These are phyloP conservation scores for Carlito syrichta DNA, from an alignment of 2,113 vertebrate species.

Conservation along the genomic window DNA sequence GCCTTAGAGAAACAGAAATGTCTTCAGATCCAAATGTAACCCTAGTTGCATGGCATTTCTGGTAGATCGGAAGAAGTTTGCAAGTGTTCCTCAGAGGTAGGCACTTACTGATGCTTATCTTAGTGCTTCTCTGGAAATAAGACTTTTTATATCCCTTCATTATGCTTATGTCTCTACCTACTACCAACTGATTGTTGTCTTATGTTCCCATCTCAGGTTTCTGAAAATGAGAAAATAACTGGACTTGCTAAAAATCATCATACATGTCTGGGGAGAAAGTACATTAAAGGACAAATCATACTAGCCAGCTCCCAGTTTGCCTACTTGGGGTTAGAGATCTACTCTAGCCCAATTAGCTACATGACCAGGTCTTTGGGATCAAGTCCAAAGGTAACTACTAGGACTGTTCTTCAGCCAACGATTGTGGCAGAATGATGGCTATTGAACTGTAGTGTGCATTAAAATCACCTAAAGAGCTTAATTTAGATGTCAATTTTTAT, in stretches of 20 bases:
- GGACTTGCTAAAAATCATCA: background rate
- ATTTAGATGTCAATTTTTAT: background rate
- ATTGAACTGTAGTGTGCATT: background rate
- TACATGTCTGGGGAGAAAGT: background rate
- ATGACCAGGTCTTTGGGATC: background rate
- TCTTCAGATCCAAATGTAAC: background rate
- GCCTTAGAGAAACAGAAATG: background rate
- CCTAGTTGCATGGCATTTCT: background rate
- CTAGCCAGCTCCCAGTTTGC: background rate
- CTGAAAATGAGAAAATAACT: background rate
- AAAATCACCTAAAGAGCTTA: background rate
- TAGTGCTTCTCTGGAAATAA: background rate
- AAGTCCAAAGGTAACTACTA: background rate
- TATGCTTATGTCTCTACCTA: background rate
- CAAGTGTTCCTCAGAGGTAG: background rate
- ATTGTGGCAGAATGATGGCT: background rate
- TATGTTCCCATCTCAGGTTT: background rate
- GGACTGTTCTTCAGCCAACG: background rate
- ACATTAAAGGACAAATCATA: background rate
- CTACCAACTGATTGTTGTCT: background rate
- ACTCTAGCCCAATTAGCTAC: rapidly evolving
- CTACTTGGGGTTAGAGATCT: background rate
- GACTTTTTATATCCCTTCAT: background rate
- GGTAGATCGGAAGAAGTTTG: background rate
- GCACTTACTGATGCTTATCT: background rate